Evolutionary conservation across 2,888 invertebrate genomes (phyloP).

Genomic region (Drepana falcataria): DNA sequence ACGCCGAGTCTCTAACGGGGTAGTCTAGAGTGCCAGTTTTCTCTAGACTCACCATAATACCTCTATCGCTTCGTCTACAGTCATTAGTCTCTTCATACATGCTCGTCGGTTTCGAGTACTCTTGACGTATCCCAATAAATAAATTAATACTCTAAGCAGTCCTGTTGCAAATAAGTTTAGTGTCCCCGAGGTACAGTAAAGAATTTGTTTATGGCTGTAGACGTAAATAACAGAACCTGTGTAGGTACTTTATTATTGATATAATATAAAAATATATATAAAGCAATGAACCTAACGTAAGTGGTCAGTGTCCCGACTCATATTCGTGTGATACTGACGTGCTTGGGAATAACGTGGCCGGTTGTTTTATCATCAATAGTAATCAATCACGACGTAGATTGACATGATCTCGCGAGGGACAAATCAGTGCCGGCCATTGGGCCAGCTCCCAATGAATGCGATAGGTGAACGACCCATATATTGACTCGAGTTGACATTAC

Average conservation of each 20-base stretch:
- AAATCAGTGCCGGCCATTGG: slow-evolving; percentile 38
- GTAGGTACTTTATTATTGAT: neutral
- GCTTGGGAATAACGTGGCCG: slow-evolving; percentile 10
- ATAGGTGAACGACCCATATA: slow-evolving; percentile 67
- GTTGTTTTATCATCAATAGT: slow-evolving; percentile 24
- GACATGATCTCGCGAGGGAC: slow-evolving; percentile 12
- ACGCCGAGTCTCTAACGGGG: too few species aligned
- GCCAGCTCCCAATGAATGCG: slow-evolving; percentile 28
- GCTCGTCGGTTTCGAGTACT: too few species aligned
- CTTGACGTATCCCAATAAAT: too few species aligned
- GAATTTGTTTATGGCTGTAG: too few species aligned
- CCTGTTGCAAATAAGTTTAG: too few species aligned
- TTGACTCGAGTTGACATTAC: slow-evolving; percentile 58
- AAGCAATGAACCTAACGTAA: slow-evolving; percentile 5
- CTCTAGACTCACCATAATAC: too few species aligned
- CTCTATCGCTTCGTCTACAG: too few species aligned
- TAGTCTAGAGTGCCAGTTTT: too few species aligned
- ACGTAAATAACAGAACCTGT: too few species aligned
- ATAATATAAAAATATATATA: neutral
- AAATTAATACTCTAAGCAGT: too few species aligned
- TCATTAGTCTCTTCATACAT: too few species aligned
- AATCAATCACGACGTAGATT: slow-evolving; percentile 33
- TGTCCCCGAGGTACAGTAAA: too few species aligned
- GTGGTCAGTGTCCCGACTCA: slow-evolving; percentile 7
- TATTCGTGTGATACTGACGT: neutral